Conservation (phyloP, 2,797 vertebrate species). For the Aeoliscus strigatus region DNA sequence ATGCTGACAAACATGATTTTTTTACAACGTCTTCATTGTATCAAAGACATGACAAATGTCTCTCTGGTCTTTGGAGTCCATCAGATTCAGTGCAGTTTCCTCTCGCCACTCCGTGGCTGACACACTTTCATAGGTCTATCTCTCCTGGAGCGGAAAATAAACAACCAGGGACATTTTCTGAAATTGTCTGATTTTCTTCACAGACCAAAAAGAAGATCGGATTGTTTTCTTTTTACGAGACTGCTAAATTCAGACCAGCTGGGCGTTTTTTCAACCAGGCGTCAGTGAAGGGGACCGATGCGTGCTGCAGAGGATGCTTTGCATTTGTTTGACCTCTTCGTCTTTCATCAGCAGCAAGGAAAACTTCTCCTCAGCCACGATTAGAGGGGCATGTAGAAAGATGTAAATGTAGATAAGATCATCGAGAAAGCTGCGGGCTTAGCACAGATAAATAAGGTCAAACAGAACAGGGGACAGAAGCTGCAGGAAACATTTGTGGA, state of each 20-base stretch:
- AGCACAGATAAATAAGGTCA: slow-evolving; percentile 59
- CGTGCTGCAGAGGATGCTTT: slow-evolving; percentile 47
- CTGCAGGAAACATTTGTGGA: slow-evolving; percentile 25
- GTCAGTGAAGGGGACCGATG: slow-evolving; percentile 32
- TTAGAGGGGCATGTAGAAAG: slow-evolving; percentile 60
- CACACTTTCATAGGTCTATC: too few relatives aligned
- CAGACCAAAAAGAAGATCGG: slow-evolving; percentile 10
- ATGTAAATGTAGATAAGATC: slow-evolving; percentile 69
- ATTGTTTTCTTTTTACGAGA: too few relatives aligned
- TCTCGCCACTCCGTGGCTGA: too few relatives aligned
- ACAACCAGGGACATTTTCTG: too few relatives aligned
- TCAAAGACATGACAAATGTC: slow-evolving; percentile 38
- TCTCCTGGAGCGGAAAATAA: too few relatives aligned
- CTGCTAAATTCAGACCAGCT: slow-evolving; percentile 32
- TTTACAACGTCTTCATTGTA: slow-evolving; percentile 37
- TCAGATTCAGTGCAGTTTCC: too few relatives aligned
- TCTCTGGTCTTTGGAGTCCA: slow-evolving; percentile 20
- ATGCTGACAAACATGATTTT: slow-evolving; percentile 46
- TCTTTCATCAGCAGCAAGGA: slow-evolving; percentile 61
- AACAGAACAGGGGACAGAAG: slow-evolving; percentile 42
- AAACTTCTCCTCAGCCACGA: slow-evolving; percentile 57
- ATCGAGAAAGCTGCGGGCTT: slow-evolving; percentile 55
- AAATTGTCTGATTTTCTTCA: too few relatives aligned
- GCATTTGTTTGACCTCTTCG: slow-evolving; percentile 59
- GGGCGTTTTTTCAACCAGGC: slow-evolving; percentile 22